phyloP scores from a whole-genome alignment of 2,113 vertebrate genomes.

The Megaceryle torquata region DNA sequence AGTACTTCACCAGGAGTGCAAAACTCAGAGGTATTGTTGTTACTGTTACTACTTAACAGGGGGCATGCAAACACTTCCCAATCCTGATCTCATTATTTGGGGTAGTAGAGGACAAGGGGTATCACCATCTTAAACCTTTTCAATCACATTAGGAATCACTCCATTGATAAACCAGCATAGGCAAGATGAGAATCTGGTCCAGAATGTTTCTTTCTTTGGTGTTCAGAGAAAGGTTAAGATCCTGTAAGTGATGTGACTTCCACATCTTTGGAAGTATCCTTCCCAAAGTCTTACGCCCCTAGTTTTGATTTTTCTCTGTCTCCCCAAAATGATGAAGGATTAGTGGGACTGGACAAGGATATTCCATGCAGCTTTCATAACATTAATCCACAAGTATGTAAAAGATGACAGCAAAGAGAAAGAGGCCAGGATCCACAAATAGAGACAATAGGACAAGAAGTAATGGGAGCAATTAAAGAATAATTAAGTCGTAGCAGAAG shows the following conservation, averaged over 20 bases:
- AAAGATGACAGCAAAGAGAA: background rate
- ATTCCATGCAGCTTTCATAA: background rate
- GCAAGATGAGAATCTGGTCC: background rate
- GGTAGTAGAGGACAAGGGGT: background rate
- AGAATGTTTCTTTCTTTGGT: background rate
- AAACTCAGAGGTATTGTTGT: background rate
- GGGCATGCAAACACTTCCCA: background rate
- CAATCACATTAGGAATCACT: background rate
- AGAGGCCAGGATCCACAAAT: background rate
- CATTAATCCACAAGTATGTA: background rate
- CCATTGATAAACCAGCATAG: background rate
- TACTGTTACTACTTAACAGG: background rate
- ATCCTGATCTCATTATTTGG: background rate
- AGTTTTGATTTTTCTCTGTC: background rate
- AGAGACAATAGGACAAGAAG: background rate
- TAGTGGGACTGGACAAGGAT: background rate
- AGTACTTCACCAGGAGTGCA: background rate
- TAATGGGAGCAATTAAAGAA: slow-evolving; percentile 13
- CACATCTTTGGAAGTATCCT: background rate
- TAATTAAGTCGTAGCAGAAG: slow-evolving; percentile 23
- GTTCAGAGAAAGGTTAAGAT: background rate
- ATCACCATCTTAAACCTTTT: background rate
- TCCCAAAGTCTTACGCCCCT: background rate
- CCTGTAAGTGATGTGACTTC: background rate
- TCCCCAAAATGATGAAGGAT: background rate